These are phyloP conservation scores for Lacerta viridis DNA, from an alignment of 2,797 vertebrate genomes.

Conservation along the genomic window DNA sequence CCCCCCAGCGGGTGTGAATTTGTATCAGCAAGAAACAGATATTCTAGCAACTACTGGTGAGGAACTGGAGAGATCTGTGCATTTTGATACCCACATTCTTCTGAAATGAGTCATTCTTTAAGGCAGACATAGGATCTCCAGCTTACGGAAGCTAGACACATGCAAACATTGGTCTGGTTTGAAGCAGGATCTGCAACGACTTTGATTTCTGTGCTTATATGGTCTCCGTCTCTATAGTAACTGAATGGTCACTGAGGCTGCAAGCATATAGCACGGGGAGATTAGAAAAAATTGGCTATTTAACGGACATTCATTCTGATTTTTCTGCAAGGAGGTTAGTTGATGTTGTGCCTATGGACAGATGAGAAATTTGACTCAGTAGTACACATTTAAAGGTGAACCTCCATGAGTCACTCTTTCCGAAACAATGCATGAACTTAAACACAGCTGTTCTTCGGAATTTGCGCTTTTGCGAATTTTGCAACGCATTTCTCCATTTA, in stretches of 20 bases:
- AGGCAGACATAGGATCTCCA: constrained; percentile 60
- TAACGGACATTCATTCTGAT: too few relatives aligned
- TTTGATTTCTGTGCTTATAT: neutral
- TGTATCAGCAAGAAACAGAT: constrained; percentile 73
- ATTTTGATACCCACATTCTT: constrained; percentile 68
- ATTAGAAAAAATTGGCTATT: too few relatives aligned
- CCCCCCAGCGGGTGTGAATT: constrained; percentile 67
- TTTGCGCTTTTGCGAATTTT: too few relatives aligned
- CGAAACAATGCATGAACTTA: too few relatives aligned
- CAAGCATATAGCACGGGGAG: neutral
- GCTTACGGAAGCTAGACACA: constrained; percentile 37
- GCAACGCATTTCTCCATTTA: too few relatives aligned
- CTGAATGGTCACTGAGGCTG: neutral
- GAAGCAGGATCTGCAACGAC: constrained; percentile 7
- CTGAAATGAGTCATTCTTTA: constrained; percentile 67
- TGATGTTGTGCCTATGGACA: too few relatives aligned
- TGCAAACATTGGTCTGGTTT: constrained; percentile 8
- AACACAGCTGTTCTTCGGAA: too few relatives aligned
- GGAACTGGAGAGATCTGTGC: constrained; percentile 60
- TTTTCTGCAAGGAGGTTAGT: too few relatives aligned
- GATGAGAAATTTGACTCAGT: too few relatives aligned
- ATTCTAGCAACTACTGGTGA: constrained; percentile 49
- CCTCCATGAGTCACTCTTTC: too few relatives aligned
- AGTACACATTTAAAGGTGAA: too few relatives aligned
- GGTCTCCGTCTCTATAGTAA: neutral